phyloP scores from a whole-genome alignment of 2,113 vertebrate species.

The Plectropomus leopardus region DNA sequence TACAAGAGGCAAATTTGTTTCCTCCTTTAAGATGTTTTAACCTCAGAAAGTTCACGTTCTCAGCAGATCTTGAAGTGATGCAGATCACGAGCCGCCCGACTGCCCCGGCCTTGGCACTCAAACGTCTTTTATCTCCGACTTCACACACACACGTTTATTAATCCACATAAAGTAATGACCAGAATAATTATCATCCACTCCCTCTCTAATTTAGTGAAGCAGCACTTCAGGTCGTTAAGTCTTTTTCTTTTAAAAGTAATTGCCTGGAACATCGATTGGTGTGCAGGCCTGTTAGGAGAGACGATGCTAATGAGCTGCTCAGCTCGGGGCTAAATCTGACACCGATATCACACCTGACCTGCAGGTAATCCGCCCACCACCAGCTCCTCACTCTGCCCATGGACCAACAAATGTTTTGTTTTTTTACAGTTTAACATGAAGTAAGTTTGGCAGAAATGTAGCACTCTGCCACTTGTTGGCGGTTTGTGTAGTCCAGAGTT shows the following conservation, averaged over 20 bases:
- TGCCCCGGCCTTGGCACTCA: not conserved
- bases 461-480: too few relatives aligned
- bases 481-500: too few relatives aligned
- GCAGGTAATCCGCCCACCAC: not conserved
- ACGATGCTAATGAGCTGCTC: not conserved
- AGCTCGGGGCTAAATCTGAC: not conserved
- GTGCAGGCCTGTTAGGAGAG: not conserved
- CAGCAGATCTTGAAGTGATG: conserved; percentile 14
- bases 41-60: conserved; percentile 2
- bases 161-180: conserved; percentile 11
- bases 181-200: conserved; percentile 28
- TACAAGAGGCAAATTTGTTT: not conserved
- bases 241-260: not conserved
- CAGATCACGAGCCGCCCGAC: conserved; percentile 7
- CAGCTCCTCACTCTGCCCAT: not conserved
- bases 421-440: not conserved
- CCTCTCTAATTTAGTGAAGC: conserved; percentile 18
- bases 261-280: not conserved
- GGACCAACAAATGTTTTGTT: not conserved
- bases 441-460: not conserved
- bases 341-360: not conserved
- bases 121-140: conserved; percentile 10
- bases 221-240: not conserved
- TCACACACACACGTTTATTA: conserved; percentile 7
- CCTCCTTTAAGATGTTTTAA: not conserved